These are phyloP conservation scores for Mystacornis crossleyi DNA, from an alignment of 2,113 vertebrate genomes.

Conservation along the genomic window DNA sequence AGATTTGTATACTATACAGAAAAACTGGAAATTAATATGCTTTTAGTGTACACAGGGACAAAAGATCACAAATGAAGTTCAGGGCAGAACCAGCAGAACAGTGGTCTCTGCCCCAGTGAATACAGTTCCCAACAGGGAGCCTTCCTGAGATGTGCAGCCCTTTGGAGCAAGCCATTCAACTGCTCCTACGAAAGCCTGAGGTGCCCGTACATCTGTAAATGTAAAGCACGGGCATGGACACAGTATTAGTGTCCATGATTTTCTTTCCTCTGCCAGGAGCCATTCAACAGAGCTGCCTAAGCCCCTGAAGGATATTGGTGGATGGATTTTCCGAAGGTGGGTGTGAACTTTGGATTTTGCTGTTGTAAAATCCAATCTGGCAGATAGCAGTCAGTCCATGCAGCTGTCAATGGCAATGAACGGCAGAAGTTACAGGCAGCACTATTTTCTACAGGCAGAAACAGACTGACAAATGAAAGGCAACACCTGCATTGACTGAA, in stretches of 20 bases:
- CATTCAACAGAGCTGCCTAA: not conserved
- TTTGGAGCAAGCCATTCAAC: accelerated
- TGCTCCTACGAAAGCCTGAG: not conserved
- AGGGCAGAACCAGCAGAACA: not conserved
- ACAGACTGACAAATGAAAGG: not conserved
- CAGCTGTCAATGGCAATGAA: not conserved
- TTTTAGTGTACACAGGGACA: not conserved
- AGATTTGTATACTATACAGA: not conserved
- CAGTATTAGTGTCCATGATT: not conserved
- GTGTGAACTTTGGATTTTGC: not conserved
- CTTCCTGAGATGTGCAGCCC: not conserved
- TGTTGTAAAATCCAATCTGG: not conserved
- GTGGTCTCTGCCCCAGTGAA: not conserved
- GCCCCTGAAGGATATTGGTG: not conserved
- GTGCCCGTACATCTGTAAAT: not conserved
- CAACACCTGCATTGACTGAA: accelerated
- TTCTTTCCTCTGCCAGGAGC: not conserved
- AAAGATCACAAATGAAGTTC: not conserved
- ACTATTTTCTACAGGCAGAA: not conserved
- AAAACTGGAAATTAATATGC: not conserved
- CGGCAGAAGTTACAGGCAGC: accelerated
- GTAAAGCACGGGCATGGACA: accelerated
- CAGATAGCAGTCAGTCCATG: not conserved
- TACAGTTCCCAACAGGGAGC: not conserved
- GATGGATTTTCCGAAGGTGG: not conserved